A percentile compares a stretch with the other conserved stretches of the same genome.
These are phyloP conservation scores for Drosophila longiperda DNA, from an alignment of 2,888 invertebrate species.

Conservation along the genomic window DNA sequence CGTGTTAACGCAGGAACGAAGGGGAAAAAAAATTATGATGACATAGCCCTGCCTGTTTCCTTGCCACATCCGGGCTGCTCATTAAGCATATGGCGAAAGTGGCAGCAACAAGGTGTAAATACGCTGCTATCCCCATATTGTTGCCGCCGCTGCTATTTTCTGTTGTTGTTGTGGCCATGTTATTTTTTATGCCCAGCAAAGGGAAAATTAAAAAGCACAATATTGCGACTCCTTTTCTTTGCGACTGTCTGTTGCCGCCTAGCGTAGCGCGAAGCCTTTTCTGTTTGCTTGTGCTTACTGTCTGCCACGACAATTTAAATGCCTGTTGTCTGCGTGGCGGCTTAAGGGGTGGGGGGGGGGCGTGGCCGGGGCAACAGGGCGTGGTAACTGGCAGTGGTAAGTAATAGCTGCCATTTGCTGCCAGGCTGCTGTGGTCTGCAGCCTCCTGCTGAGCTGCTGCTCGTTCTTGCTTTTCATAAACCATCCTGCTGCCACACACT, in stretches of 20 bases:
- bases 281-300: constrained; percentile 32
- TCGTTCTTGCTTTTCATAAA: constrained; percentile 34
- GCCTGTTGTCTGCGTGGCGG: constrained; percentile 56
- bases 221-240: constrained; percentile 30
- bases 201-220: constrained; percentile 54
- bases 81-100: constrained; percentile 73
- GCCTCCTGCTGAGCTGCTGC: constrained; percentile 18
- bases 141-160: constrained; percentile 25
- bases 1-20: constrained; percentile 70
- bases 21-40: constrained; percentile 18
- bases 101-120: constrained; percentile 75
- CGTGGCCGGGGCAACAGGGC: background rate
- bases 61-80: constrained; percentile 58
- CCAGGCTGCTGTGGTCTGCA: constrained; percentile 63
- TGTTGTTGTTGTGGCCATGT: constrained; percentile 26
- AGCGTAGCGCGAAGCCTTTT: constrained; percentile 58
- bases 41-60: background rate
- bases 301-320: constrained; percentile 75
- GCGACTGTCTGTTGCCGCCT: constrained; percentile 28
- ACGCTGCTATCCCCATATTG: constrained; percentile 44
- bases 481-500: constrained; percentile 30
- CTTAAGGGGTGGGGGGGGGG: constrained; percentile 2
- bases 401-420: constrained; percentile 71
- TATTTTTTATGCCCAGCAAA: constrained; percentile 53
- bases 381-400: constrained; percentile 43